These are phyloP conservation scores for Dynastes tityus DNA, from an alignment of 2,888 invertebrate species.

Conservation along the genomic window DNA sequence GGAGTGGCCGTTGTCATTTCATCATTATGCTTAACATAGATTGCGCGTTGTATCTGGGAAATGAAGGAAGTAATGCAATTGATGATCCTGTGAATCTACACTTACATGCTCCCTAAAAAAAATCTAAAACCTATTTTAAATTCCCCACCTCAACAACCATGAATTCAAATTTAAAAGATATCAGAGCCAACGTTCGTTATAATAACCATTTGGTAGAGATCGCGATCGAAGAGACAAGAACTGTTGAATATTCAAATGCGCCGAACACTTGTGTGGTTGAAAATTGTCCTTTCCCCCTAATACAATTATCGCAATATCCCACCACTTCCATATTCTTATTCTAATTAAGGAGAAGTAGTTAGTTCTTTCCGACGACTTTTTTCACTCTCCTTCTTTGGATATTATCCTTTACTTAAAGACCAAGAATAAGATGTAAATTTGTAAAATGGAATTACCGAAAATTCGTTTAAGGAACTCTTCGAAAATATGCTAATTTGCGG, in stretches of 20 bases:
- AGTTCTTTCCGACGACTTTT: constrained; percentile 44
- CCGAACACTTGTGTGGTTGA: constrained; percentile 29
- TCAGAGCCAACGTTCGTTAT: constrained; percentile 7
- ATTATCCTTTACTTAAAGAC: constrained; percentile 45
- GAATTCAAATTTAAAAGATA: constrained; percentile 23
- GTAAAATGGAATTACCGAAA: constrained; percentile 44
- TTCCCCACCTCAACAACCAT: constrained; percentile 4
- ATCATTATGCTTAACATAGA: no score
- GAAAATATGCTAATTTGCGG: constrained; percentile 44
- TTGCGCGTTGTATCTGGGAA: no score
- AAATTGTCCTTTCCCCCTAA: constrained; percentile 37
- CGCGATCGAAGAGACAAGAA: not conserved
- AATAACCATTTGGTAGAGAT: constrained; percentile 16
- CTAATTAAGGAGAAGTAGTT: constrained; percentile 47
- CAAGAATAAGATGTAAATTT: constrained; percentile 48
- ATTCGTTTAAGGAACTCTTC: constrained; percentile 42
- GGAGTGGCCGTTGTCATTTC: no score
- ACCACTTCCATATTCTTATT: constrained; percentile 45
- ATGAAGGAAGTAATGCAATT: no score
- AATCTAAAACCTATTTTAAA: not conserved
- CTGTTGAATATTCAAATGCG: constrained; percentile 41
- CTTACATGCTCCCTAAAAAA: no score
- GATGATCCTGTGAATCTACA: no score
- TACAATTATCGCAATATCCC: constrained; percentile 42
- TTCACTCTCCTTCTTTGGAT: constrained; percentile 29